These are phyloP conservation scores for Hyperoplus immaculatus DNA, from an alignment of 2,797 vertebrate genomes.

Conservation along the genomic window DNA sequence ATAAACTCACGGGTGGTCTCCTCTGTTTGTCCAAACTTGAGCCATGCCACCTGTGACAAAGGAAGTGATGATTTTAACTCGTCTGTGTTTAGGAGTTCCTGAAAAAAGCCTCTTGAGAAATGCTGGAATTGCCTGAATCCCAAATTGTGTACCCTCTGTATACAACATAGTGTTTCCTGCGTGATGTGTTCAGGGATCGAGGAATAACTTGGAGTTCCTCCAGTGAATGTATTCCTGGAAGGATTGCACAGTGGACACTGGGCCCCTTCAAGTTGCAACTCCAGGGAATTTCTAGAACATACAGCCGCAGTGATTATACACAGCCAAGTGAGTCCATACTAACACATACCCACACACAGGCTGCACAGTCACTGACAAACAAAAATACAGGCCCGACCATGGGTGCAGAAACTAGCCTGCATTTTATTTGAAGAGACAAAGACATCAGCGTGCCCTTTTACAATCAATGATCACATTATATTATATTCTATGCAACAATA, in stretches of 20 bases:
- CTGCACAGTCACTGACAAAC: constrained; percentile 20
- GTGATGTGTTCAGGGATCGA: constrained; percentile 17
- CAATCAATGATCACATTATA: constrained; percentile 66
- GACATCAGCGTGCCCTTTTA: constrained; percentile 50
- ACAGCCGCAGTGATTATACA: background rate
- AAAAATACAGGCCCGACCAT: constrained; percentile 36
- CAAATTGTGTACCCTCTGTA: background rate
- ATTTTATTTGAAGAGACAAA: constrained; percentile 70
- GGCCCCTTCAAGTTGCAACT: constrained; percentile 3
- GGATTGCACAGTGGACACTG: background rate
- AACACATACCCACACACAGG: background rate
- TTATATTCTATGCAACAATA: constrained; percentile 63
- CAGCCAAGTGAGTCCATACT: background rate
- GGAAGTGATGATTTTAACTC: background rate
- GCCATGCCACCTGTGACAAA: background rate
- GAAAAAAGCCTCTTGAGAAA: constrained; percentile 1
- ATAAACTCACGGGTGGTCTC: constrained; percentile 6
- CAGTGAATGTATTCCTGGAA: constrained; percentile 18
- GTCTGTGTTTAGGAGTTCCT: constrained; percentile 1
- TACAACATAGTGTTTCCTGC: background rate
- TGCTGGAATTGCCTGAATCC: background rate
- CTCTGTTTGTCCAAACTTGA: background rate
- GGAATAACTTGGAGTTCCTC: constrained; percentile 25
- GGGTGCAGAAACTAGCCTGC: constrained; percentile 50
- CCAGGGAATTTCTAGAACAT: constrained; percentile 4